phyloP scores from a whole-genome alignment of 2,888 invertebrate species.

The Machimus atricapillus region DNA sequence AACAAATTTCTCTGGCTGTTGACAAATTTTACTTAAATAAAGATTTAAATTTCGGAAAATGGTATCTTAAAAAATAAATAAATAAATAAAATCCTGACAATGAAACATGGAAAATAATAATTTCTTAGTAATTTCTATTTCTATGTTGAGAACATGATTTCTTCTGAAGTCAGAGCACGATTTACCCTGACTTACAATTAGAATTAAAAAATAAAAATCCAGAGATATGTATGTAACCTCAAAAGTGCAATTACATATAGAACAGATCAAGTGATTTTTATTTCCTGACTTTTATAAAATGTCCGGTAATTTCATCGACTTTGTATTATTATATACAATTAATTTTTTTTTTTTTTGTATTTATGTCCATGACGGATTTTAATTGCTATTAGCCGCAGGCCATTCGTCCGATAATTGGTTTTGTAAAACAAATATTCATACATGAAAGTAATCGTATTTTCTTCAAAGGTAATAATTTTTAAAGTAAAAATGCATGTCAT shows the following conservation, averaged over 20 bases:
- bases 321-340: background rate
- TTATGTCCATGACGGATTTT: background rate
- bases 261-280: background rate
- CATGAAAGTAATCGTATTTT: background rate
- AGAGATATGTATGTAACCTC: background rate
- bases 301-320: background rate
- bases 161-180: background rate
- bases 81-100: no score
- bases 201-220: background rate
- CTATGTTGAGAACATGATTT: background rate
- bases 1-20: no score
- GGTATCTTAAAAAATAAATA: no score
- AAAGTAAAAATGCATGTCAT: no score
- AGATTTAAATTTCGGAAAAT: no score
- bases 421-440: background rate
- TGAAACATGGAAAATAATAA: no score
- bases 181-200: background rate
- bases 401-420: background rate
- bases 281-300: background rate
- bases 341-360: background rate
- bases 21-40: no score
- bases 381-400: background rate
- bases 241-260: background rate
- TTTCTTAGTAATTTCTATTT: no score
- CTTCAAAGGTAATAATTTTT: no score